These are phyloP conservation scores for Hucho hucho DNA, from an alignment of 2,113 vertebrate species.

Conservation along the genomic window DNA sequence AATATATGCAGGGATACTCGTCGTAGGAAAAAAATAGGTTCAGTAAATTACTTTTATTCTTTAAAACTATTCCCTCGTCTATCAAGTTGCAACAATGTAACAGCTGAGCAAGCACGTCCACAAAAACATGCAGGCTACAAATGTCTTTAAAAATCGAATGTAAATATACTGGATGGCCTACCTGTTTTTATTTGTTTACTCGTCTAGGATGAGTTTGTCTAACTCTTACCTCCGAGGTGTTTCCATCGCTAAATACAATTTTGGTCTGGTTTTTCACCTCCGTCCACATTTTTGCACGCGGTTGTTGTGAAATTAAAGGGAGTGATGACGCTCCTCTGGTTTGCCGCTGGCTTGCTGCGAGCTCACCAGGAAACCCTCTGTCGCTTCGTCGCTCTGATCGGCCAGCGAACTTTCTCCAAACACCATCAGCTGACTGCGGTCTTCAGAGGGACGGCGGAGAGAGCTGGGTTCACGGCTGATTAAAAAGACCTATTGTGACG, in stretches of 20 bases:
- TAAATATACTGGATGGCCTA: too few species aligned
- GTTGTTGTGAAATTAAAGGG: not conserved
- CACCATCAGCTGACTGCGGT: not conserved
- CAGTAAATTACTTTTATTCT: not conserved
- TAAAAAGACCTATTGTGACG: too few species aligned
- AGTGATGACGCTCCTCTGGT: not conserved
- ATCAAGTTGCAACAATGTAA: not conserved
- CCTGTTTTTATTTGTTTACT: too few species aligned
- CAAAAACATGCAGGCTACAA: not conserved
- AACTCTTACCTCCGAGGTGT: constrained; percentile 45
- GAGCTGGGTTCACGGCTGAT: not conserved
- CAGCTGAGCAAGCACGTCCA: not conserved
- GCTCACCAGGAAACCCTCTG: not conserved
- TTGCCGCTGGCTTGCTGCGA: not conserved
- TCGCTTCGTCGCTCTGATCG: too few species aligned
- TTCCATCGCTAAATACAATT: not conserved
- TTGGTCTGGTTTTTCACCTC: constrained; percentile 27
- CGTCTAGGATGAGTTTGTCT: not conserved
- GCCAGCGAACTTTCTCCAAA: not conserved
- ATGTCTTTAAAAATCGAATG: too few species aligned
- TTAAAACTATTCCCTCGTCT: not conserved
- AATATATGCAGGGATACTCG: not conserved
- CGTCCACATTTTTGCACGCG: too few species aligned
- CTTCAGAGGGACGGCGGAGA: not conserved
- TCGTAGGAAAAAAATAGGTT: not conserved